Percentiles rank a stretch among this genome's conserved stretches.
Conservation (phyloP, 2,888 invertebrate species). For the Calephelis perditalis region DNA sequence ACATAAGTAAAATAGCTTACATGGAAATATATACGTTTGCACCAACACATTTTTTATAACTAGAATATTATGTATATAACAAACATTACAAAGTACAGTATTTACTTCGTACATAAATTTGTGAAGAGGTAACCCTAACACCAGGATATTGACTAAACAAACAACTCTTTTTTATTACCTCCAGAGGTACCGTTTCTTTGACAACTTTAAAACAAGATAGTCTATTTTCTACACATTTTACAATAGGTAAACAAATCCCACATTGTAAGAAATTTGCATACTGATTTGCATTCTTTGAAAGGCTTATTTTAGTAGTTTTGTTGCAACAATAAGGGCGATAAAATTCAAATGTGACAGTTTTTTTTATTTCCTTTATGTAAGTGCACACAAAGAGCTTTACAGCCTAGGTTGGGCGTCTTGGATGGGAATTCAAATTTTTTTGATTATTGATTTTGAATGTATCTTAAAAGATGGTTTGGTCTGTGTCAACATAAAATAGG, state of each 20-base stretch:
- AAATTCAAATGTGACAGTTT: conserved; percentile 5
- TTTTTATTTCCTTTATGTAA: conserved; percentile 2
- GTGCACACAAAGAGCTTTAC: neutral
- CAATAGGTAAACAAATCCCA: conserved; percentile 35
- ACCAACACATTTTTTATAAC: too few species aligned
- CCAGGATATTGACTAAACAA: neutral
- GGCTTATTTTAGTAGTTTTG: conserved; percentile 38
- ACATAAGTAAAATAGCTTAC: too few species aligned
- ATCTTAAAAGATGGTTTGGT: neutral
- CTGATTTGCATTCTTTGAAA: conserved; percentile 62
- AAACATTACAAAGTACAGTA: too few species aligned
- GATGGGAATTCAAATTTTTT: neutral
- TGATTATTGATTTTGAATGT: conserved; percentile 16
- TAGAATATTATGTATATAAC: too few species aligned
- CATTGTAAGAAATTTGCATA: conserved; percentile 63
- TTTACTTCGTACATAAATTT: too few species aligned
- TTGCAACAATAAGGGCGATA: conserved; percentile 3
- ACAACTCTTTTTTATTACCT: conserved; percentile 59
- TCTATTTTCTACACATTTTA: conserved; percentile 63
- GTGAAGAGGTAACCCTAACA: neutral
- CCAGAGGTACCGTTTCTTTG: conserved; percentile 49
- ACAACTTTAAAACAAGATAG: conserved; percentile 54
- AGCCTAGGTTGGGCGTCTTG: neutral
- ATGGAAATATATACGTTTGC: too few species aligned
- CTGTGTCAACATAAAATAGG: neutral